phyloP scores from a whole-genome alignment of 2,113 vertebrate species.

The Turdus rufiventris region DNA sequence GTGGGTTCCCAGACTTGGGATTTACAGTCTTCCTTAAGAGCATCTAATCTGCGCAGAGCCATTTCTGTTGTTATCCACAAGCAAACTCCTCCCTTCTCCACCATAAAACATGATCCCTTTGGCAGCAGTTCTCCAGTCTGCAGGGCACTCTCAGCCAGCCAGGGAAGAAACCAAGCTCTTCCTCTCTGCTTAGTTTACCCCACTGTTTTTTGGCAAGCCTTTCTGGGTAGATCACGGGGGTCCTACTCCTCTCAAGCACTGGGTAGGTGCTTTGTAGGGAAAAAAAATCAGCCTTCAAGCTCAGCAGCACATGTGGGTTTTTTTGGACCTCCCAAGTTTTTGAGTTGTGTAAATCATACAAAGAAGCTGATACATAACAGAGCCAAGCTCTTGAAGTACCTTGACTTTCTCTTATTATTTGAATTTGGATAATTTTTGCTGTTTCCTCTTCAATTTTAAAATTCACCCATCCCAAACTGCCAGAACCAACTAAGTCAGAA shows the following conservation, averaged over 20 bases:
- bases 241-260: background rate
- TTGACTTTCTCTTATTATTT: background rate
- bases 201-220: accelerated
- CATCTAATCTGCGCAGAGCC: constrained; percentile 2
- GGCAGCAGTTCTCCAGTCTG: background rate
- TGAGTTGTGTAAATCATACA: background rate
- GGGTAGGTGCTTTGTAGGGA: background rate
- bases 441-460: background rate
- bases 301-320: background rate
- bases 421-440: background rate
- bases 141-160: background rate
- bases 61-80: constrained; percentile 34
- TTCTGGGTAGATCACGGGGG: accelerated
- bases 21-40: constrained; percentile 56
- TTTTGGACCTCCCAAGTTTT: background rate
- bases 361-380: background rate
- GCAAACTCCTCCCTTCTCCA: constrained; percentile 42
- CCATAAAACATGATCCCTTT: background rate
- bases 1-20: constrained; percentile 39
- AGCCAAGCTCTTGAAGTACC: background rate
- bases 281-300: background rate
- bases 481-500: background rate
- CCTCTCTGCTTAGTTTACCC: background rate
- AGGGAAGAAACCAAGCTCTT: background rate
- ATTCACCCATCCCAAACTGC: accelerated